Evolutionary conservation across 2,113 vertebrate genomes (phyloP).

Genomic region (Halcyon malimbica): DNA sequence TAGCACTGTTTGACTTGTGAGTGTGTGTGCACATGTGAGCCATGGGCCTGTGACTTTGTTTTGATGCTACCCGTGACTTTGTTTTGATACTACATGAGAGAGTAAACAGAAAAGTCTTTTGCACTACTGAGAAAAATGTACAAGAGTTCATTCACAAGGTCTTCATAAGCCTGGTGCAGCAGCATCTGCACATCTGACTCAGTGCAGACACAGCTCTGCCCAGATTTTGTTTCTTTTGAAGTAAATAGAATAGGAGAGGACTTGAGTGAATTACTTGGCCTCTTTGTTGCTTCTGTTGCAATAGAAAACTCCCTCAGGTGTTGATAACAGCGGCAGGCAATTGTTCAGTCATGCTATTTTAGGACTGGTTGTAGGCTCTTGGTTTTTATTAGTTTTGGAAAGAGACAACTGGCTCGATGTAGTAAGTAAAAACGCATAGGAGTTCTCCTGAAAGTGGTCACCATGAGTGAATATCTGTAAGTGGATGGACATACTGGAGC

Average conservation of each 20-base stretch:
- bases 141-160: background rate
- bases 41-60: background rate
- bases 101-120: background rate
- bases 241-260: background rate
- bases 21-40: fast-evolving
- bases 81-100: background rate
- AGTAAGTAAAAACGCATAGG: background rate
- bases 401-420: background rate
- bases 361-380: background rate
- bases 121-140: background rate
- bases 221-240: background rate
- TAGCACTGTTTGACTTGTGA: background rate
- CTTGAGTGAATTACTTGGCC: background rate
- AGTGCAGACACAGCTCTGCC: background rate
- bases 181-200: background rate
- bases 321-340: background rate
- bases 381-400: background rate
- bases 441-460: background rate
- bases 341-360: background rate
- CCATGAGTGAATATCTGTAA: background rate
- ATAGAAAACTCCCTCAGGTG: background rate
- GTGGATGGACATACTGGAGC: background rate
- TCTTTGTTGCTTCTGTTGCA: background rate
- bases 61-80: background rate
- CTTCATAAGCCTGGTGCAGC: background rate